Evolutionary conservation across 2,113 vertebrate species (phyloP).

Genomic region (Pangasianodon gigas): DNA sequence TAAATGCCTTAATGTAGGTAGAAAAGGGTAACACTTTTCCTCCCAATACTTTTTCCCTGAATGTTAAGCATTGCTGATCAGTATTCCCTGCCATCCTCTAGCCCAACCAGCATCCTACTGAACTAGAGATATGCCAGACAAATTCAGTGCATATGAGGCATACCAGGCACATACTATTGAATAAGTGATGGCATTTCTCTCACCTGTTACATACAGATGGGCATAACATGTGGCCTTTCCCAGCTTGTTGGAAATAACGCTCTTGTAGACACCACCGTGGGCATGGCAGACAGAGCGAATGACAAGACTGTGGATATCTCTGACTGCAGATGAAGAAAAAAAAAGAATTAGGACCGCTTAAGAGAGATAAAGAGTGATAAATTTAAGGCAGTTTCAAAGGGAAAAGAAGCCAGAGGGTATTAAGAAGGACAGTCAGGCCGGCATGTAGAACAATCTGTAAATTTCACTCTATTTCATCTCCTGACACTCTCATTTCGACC

Average conservation of each 20-base stretch:
- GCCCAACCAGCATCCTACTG: not conserved
- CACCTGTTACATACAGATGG: conserved; percentile 94
- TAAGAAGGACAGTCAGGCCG: conserved; percentile 6
- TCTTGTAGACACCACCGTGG: conserved; percentile 95
- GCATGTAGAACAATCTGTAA: conserved; percentile 17
- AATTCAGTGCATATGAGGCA: not conserved
- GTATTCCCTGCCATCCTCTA: not conserved
- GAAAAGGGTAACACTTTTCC: not conserved
- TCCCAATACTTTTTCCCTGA: not conserved
- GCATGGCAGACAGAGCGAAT: conserved; percentile 83
- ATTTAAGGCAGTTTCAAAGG: not conserved
- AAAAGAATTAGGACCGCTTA: conserved; percentile 10
- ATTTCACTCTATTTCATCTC: conserved; percentile 2
- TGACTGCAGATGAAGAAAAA: conserved; percentile 72
- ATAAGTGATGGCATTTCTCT: conserved; percentile 53
- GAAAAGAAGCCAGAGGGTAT: not conserved
- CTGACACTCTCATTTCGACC: conserved; percentile 17
- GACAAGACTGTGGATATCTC: conserved; percentile 90
- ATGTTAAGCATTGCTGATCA: not conserved
- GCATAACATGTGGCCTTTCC: conserved; percentile 97
- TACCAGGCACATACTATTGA: not conserved
- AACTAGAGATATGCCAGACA: not conserved
- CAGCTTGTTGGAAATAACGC: conserved; percentile 95
- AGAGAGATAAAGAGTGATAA: conserved; percentile 4
- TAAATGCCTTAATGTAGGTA: not conserved